Percentiles rank a stretch among this genome's conserved stretches.
These are phyloP conservation scores for Muricea muricata DNA, from an alignment of 92 coral and sea anemone genomes.

Conservation along the genomic window DNA sequence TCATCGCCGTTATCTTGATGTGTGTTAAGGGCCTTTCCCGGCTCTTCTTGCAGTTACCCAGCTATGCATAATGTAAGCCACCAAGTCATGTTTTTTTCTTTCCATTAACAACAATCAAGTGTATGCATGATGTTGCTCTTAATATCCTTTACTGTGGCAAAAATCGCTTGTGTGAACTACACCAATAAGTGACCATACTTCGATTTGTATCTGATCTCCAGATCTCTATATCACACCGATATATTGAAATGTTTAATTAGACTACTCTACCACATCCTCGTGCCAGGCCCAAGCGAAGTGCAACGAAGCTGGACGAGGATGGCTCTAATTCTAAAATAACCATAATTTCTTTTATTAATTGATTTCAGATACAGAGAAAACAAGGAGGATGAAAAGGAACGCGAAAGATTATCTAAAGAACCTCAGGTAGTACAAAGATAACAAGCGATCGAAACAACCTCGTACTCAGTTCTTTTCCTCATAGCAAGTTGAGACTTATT, in stretches of 20 bases:
- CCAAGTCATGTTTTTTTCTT: neutral
- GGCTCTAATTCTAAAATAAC: neutral
- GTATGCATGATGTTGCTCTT: neutral
- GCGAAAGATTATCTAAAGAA: constrained; percentile 13
- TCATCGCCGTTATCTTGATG: neutral
- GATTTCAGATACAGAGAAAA: constrained; percentile 30
- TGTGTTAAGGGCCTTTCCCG: too few relatives aligned
- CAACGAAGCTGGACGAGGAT: too few relatives aligned
- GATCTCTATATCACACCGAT: neutral
- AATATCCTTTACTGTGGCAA: too few relatives aligned
- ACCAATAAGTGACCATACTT: neutral
- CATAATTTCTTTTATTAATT: neutral
- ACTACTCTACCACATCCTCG: too few relatives aligned
- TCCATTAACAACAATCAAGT: neutral
- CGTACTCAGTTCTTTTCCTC: too few relatives aligned
- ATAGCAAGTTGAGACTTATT: too few relatives aligned
- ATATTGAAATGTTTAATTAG: too few relatives aligned
- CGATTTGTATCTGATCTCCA: neutral
- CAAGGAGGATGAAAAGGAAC: constrained; percentile 15
- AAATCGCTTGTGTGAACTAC: too few relatives aligned
- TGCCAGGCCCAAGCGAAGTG: too few relatives aligned
- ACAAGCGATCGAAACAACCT: neutral
- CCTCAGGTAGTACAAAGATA: constrained; percentile 29
- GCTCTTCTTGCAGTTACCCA: too few relatives aligned
- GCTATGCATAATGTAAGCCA: too few relatives aligned